Base-by-base conservation (phyloP, 1,140 invertebrate genomes). In the Trachelipus rathkii region DNA sequence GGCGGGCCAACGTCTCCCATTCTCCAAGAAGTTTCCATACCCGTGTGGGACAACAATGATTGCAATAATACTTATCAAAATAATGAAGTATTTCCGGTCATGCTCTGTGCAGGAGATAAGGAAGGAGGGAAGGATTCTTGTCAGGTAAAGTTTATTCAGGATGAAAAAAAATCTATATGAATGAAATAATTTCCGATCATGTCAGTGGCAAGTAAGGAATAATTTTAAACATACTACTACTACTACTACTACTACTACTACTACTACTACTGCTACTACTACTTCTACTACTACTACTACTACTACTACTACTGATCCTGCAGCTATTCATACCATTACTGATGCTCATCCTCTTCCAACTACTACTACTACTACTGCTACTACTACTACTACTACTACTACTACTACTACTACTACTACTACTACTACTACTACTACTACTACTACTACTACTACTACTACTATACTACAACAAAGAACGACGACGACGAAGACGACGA, bases 21-120 rank as follows among this genome's bases (percentile, higher is more conserved):
- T 6, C 85, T 92, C 0, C 85, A 86, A 78, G 88, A 90, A 82
- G 88, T 89, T 0, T 83, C 86, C 10, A 77, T 92, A 0, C 85
- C 86, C n/a, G 88, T 92, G 0, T 85, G 89, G 66, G 84, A 84
- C 6, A 86, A 88, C 19, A 19, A 73, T 0, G 66, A 85, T 0
- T 92, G 91, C 82, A 78, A 80, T 82, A 0, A 46, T 85, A 13
- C 78, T 24, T 82, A 78, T 74, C 44, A 73, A 13, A 74, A 76
- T 44, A 67, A 79, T 13, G 87, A 88, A 2, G 82, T 85, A 0
- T 80, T 87, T 8, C 84, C 82, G 0, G 89, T 92, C 83, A 60
- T 15, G 11, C 85, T 93, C n/a, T 93, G 92, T 83, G 92, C 90
- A 1, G 91, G 87, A 67, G 75, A 44, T n/a, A 74, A 33, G 45